Evolutionary conservation across 2,113 vertebrate genomes (phyloP).

Genomic region (Halichoeres trimaculatus): DNA sequence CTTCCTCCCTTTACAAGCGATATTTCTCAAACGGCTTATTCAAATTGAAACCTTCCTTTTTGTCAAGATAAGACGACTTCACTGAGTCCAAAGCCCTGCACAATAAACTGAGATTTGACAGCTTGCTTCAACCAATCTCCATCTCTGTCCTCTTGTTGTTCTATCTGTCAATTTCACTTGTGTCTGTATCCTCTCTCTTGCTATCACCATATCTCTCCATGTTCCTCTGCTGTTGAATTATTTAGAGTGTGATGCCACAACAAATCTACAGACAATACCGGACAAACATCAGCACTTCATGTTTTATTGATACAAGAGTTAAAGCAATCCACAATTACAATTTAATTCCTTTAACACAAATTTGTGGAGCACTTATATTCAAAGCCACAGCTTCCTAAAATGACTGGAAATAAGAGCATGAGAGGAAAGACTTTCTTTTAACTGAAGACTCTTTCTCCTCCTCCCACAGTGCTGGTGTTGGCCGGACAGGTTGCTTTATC

Average conservation of each 20-base stretch:
- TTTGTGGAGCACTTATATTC: neutral
- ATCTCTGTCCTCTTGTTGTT: constrained; percentile 40
- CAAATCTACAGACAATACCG: constrained; percentile 17
- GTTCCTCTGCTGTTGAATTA: constrained; percentile 28
- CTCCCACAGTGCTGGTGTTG: constrained; percentile 90
- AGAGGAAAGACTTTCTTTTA: neutral
- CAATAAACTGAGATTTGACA: constrained; percentile 60
- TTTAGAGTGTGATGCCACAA: constrained; percentile 38
- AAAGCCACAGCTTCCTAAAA: neutral
- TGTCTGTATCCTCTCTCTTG: constrained; percentile 12
- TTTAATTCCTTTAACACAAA: neutral
- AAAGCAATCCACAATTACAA: constrained; percentile 4
- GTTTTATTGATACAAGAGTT: neutral
- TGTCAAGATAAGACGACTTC: constrained; percentile 63
- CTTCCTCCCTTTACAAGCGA: constrained; percentile 53
- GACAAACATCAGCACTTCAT: constrained; percentile 9
- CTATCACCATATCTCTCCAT: constrained; percentile 10
- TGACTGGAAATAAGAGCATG: neutral
- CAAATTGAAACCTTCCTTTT: constrained; percentile 71
- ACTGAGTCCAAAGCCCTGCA: constrained; percentile 48
- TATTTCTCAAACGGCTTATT: constrained; percentile 72
- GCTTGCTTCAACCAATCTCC: constrained; percentile 35
- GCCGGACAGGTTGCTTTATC: constrained; percentile 96
- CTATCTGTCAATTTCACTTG: constrained; percentile 15
- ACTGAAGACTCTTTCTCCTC: neutral